phyloP scores from a whole-genome alignment of 1,140 invertebrate species.

The Apis mellifera region DNA sequence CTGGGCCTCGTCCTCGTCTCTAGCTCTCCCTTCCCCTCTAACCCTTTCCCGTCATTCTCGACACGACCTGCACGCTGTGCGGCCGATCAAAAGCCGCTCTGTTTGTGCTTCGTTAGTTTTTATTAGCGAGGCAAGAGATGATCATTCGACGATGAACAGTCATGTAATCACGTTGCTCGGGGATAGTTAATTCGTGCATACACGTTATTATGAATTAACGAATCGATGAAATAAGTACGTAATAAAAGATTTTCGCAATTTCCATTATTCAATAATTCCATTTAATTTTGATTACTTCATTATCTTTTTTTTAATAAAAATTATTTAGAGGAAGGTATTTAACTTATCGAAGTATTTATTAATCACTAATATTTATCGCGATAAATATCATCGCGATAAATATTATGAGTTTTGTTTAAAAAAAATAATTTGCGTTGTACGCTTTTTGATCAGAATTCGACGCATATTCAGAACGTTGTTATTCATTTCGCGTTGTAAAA shows the following conservation, averaged over 20 bases:
- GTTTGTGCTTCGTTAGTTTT: slow-evolving; percentile 42
- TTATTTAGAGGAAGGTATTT: too few species aligned
- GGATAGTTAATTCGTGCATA: not conserved
- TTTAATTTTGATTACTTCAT: too few species aligned
- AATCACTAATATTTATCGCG: too few species aligned
- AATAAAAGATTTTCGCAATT: too few species aligned
- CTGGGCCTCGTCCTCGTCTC: not conserved
- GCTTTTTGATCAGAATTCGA: not conserved
- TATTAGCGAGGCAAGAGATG: slow-evolving; percentile 20
- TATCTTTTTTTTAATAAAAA: too few species aligned
- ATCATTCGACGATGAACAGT: slow-evolving; percentile 12
- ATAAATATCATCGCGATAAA: too few species aligned
- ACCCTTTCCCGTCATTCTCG: not conserved
- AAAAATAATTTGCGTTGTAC: too few species aligned
- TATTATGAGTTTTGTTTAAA: too few species aligned
- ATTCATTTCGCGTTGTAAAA: not conserved
- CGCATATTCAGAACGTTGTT: not conserved
- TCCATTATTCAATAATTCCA: too few species aligned
- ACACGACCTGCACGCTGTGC: slow-evolving; percentile 26
- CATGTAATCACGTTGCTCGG: not conserved
- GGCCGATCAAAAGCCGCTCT: slow-evolving; percentile 50
- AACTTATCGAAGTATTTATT: too few species aligned
- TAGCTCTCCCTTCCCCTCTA: slow-evolving; percentile 11
- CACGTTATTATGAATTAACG: not conserved
- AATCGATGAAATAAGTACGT: too few species aligned